Conservation (phyloP, 2,113 vertebrate genomes). For the Silurus asotus region DNA sequence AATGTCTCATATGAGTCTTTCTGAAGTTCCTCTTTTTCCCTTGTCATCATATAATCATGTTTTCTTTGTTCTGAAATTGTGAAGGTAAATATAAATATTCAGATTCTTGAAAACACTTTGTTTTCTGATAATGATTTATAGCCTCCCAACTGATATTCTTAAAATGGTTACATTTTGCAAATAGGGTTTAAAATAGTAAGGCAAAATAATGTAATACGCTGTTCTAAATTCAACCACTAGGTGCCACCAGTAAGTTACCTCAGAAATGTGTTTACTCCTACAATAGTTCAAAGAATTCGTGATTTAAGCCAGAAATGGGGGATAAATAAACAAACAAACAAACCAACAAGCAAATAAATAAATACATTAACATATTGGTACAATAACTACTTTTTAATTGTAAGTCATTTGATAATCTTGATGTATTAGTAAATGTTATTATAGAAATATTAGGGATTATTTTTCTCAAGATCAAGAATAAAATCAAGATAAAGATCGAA, state of each 20-base stretch:
- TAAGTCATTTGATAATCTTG: background rate
- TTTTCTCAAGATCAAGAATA: no score
- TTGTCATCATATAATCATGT: conserved; percentile 13
- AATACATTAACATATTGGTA: background rate
- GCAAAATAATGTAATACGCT: background rate
- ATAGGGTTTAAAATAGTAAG: background rate
- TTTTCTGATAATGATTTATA: background rate
- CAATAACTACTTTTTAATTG: background rate
- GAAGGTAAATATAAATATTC: background rate
- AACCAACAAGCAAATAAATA: background rate
- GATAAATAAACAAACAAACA: background rate
- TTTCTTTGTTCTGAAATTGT: conserved; percentile 1
- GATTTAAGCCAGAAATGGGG: background rate
- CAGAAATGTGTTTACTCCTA: background rate
- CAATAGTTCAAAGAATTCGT: background rate
- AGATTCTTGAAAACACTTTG: background rate
- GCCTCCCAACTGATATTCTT: background rate
- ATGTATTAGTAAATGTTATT: background rate
- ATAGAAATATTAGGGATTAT: no score
- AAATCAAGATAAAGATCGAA: no score
- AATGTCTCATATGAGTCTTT: background rate
- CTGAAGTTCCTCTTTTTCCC: conserved; percentile 22
- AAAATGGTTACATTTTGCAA: background rate
- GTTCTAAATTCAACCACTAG: conserved; percentile 18
- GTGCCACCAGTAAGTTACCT: conserved; percentile 7